Conservation (phyloP, 2,888 invertebrate species). For the Agriopis leucophaearia region DNA sequence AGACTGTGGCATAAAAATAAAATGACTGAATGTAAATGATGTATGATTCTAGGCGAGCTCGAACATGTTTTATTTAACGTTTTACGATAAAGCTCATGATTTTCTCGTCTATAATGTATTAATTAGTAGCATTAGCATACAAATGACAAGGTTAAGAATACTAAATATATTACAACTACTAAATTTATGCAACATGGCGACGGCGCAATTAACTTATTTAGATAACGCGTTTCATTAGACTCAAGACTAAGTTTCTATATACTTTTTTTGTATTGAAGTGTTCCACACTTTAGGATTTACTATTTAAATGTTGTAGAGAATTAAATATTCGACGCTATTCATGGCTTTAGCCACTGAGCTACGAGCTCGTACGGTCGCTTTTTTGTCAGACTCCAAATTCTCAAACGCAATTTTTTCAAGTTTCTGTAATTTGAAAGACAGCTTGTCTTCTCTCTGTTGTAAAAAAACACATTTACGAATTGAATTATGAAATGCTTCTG, state of each 20-base stretch:
- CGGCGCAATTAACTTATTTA: background rate
- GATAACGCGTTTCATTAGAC: background rate
- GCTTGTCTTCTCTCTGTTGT: background rate
- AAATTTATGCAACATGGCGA: background rate
- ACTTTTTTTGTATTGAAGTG: background rate
- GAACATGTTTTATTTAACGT: conserved; percentile 5
- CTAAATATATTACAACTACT: background rate
- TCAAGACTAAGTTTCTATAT: too few relatives aligned
- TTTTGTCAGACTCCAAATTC: too few relatives aligned
- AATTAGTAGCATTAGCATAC: background rate
- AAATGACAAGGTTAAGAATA: background rate
- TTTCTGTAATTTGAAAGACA: background rate
- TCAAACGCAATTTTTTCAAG: background rate
- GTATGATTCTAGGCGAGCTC: background rate
- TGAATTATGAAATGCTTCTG: background rate
- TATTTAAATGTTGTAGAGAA: too few relatives aligned
- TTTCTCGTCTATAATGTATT: background rate
- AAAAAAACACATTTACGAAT: background rate
- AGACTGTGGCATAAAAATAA: too few relatives aligned
- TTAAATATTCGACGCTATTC: too few relatives aligned
- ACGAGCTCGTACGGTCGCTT: too few relatives aligned
- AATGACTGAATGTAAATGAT: background rate
- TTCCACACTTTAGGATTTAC: too few relatives aligned
- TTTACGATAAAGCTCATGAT: conserved; percentile 4
- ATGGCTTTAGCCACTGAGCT: too few relatives aligned